Evolutionary conservation across 2,888 invertebrate species (phyloP).

Genomic region (Scelioninae gen. 1): DNA sequence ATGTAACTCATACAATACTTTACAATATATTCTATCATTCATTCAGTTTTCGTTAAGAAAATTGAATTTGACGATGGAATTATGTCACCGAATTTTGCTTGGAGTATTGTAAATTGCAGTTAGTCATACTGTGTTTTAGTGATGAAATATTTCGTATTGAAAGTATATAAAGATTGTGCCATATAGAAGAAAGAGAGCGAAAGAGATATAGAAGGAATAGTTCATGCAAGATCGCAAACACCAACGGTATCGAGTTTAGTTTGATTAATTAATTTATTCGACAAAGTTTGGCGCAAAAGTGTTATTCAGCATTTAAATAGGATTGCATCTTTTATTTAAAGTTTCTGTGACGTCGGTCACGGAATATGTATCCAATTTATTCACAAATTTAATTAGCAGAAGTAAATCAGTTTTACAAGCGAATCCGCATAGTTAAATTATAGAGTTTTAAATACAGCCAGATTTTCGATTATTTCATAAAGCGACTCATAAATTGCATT

Average conservation of each 20-base stretch:
- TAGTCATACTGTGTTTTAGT: conserved; percentile 35
- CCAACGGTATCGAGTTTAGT: conserved; percentile 33
- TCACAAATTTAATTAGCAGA: conserved; percentile 16
- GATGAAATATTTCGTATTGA: conserved; percentile 38
- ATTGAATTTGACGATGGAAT: background rate
- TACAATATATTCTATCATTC: background rate
- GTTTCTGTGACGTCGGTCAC: background rate
- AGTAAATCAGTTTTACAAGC: conserved; percentile 9
- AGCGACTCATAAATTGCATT: too few relatives aligned
- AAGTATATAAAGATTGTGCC: conserved; percentile 46
- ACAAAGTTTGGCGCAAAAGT: background rate
- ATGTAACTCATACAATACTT: too few relatives aligned
- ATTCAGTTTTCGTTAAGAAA: background rate
- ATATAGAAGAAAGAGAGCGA: conserved; percentile 43
- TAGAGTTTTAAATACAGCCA: background rate
- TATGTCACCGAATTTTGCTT: background rate
- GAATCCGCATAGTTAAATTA: conserved; percentile 10
- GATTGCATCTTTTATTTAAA: background rate
- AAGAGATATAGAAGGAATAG: too few relatives aligned
- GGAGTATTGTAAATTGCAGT: conserved; percentile 37
- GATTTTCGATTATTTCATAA: background rate
- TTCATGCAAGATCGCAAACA: conserved; percentile 44
- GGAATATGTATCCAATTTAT: conserved; percentile 15
- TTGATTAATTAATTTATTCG: conserved; percentile 4
- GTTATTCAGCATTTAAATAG: conserved; percentile 10